Conservation (phyloP, 1,140 invertebrate genomes). For the Bombus confusus region DNA sequence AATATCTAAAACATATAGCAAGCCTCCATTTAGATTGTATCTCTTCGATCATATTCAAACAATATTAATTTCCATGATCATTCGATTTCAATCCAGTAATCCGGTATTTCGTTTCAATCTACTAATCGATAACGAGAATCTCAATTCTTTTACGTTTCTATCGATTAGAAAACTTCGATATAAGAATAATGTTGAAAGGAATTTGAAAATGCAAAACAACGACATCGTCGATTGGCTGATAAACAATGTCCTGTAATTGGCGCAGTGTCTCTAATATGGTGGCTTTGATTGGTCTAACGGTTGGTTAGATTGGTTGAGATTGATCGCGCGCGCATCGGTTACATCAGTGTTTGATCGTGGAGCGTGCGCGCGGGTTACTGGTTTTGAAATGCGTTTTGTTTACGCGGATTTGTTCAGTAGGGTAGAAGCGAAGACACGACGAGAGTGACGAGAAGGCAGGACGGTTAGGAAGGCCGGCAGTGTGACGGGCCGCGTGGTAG, state of each 20-base stretch:
- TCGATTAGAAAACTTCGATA: not conserved
- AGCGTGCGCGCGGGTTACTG: conserved; percentile 4
- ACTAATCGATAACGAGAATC: not conserved
- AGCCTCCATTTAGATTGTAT: no score
- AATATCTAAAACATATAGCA: no score
- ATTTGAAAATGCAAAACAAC: not conserved
- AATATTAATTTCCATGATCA: not conserved
- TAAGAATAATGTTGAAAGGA: not conserved
- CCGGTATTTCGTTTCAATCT: no score
- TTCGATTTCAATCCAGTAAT: no score
- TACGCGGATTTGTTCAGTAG: conserved; percentile 15
- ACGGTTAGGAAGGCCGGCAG: conserved; percentile 56
- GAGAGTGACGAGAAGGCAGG: conserved; percentile 39
- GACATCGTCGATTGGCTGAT: not conserved
- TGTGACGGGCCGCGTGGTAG: conserved; percentile 62
- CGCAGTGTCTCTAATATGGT: not conserved
- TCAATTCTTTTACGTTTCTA: not conserved
- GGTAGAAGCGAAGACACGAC: not conserved
- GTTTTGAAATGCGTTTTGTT: conserved; percentile 50
- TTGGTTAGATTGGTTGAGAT: conserved; percentile 8
- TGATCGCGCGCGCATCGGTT: conserved; percentile 5
- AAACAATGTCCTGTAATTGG: conserved; percentile 2
- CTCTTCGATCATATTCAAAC: no score
- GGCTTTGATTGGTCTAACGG: conserved; percentile 5
- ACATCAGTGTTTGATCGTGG: not conserved